Conservation (phyloP, 1,140 invertebrate genomes). For the Pollicipes pollicipes region DNA sequence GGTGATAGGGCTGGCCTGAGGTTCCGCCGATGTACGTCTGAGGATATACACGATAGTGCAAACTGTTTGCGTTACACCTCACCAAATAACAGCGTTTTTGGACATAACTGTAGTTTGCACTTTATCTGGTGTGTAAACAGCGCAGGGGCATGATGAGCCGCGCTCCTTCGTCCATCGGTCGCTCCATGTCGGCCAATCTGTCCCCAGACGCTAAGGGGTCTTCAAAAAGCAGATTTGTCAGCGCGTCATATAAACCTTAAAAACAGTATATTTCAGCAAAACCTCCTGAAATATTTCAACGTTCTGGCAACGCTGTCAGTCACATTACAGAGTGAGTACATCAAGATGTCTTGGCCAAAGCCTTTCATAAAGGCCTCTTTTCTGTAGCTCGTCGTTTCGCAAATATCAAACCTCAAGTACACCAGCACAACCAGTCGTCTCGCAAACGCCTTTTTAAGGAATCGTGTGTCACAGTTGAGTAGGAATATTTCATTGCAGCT, state of each 20-base stretch:
- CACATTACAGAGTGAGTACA: not conserved
- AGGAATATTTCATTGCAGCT: not conserved
- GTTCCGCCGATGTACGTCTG: no score
- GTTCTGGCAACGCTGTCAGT: not conserved
- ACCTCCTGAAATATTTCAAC: not conserved
- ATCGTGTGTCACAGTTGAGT: not conserved
- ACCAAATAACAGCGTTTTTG: no score
- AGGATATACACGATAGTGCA: no score
- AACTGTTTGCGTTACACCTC: no score
- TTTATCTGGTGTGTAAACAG: no score
- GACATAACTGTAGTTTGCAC: no score
- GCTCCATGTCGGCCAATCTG: no score
- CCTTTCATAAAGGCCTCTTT: not conserved
- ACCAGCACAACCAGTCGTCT: not conserved
- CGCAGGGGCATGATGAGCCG: no score
- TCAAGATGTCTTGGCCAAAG: not conserved
- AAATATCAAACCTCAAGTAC: not conserved
- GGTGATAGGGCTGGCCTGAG: no score
- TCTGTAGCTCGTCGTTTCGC: not conserved
- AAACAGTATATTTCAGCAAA: not conserved
- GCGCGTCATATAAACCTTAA: not conserved
- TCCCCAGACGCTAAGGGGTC: no score
- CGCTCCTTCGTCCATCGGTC: no score
- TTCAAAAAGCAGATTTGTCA: no score
- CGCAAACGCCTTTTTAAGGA: not conserved